These are phyloP conservation scores for Diabrotica undecimpunctata DNA, from an alignment of 1,140 invertebrate species.

Conservation along the genomic window DNA sequence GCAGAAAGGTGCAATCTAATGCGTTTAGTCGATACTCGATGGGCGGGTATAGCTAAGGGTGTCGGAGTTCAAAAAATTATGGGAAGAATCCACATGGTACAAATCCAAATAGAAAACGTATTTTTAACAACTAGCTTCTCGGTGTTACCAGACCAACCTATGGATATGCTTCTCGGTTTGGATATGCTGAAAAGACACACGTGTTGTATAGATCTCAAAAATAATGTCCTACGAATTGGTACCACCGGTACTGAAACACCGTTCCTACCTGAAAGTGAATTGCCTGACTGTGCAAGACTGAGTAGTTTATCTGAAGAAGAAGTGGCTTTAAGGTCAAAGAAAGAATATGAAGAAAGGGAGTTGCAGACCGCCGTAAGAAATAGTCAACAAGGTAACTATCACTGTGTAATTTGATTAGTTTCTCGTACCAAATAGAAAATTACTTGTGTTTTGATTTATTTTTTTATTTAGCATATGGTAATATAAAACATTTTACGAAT, in stretches of 20 bases:
- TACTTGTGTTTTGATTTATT: no score
- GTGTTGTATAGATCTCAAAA: conserved; percentile 91
- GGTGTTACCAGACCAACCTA: conserved; percentile 94
- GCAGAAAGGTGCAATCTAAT: conserved; percentile 95
- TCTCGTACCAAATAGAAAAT: no score
- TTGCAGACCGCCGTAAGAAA: conserved; percentile 60
- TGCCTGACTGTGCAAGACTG: conserved; percentile 58
- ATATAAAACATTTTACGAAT: no score
- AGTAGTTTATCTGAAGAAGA: conserved; percentile 42
- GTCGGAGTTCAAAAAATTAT: conserved; percentile 96
- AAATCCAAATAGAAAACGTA: conserved; percentile 92
- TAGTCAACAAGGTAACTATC: conserved; percentile 42
- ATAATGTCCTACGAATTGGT: conserved; percentile 87
- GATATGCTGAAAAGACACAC: conserved; percentile 97
- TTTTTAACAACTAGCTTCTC: conserved; percentile 95
- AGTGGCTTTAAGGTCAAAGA: conserved; percentile 49
- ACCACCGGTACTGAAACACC: conserved; percentile 89
- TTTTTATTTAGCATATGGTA: no score
- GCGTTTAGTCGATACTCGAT: conserved; percentile 89
- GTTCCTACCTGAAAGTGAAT: conserved; percentile 84
- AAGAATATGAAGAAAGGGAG: conserved; percentile 60
- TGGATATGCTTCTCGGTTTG: conserved; percentile 96
- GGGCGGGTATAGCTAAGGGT: conserved; percentile 92
- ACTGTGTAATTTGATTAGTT: background rate
- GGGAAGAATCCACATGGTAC: conserved; percentile 93